Evolutionary conservation across 64 coral and sea anemone genomes (phyloP).

Genomic region (Dendronephthya gigantea): DNA sequence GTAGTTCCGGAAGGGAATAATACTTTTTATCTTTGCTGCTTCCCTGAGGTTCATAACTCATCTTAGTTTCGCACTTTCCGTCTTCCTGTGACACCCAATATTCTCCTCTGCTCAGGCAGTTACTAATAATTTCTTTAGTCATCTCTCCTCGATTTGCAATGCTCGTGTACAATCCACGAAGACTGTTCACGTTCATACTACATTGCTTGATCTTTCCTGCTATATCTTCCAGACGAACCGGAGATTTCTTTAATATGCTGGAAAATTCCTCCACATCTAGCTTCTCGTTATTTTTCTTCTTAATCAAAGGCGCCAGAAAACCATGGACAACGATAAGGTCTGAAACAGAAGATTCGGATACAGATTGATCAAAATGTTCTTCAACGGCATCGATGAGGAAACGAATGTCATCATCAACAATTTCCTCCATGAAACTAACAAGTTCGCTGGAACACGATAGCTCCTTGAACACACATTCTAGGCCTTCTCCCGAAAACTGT

Average conservation of each 20-base stretch:
- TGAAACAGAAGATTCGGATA: neutral
- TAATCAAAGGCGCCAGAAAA: neutral
- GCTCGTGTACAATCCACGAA: slow-evolving; percentile 60
- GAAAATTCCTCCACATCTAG: neutral
- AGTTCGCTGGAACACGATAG: neutral
- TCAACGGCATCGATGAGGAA: neutral
- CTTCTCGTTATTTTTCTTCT: neutral
- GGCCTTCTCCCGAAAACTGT: neutral
- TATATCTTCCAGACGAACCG: slow-evolving; percentile 18
- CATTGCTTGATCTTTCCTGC: slow-evolving; percentile 70
- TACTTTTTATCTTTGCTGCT: neutral
- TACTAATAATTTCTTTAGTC: slow-evolving; percentile 79
- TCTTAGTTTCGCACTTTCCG: neutral
- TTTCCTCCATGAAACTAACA: neutral
- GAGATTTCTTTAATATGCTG: neutral
- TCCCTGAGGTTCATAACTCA: neutral
- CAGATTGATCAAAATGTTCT: slow-evolving; percentile 3
- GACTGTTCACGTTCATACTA: slow-evolving; percentile 65
- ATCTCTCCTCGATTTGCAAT: slow-evolving; percentile 78
- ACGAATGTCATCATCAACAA: slow-evolving; percentile 6
- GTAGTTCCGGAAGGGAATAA: slow-evolving; percentile 34
- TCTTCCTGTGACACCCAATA: neutral
- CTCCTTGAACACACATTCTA: neutral
- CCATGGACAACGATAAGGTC: slow-evolving; percentile 10
- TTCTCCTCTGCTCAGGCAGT: slow-evolving; percentile 48